Evolutionary conservation across 2,113 vertebrate genomes (phyloP), one percentile per base, ranked within the genome.

Genomic region (Serinus canaria): DNA sequence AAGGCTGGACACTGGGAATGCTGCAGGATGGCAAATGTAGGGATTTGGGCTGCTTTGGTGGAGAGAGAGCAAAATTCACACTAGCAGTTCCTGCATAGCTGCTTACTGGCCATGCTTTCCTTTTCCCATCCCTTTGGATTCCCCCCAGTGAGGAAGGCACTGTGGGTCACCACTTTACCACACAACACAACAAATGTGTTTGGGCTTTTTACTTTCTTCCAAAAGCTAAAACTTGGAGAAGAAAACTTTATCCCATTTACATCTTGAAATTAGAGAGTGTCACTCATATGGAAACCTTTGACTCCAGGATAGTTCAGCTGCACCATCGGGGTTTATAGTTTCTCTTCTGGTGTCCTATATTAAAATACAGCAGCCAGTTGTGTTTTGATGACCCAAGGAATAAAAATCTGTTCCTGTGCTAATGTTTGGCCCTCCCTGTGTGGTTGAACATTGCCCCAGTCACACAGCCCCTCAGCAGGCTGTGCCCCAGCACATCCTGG

Each of bases 221-320:
- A 12, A 22, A 21, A 22, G 21, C 46, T 21, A 22, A 12, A 47
- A 47, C 21, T 97, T 74, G 96, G 96, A 85, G 97, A 98, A 96
- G 98, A 98, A 94, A 96, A 83, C 94, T 97, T 74, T 67, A 44
- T 35, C 35, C 15, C 27, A 23, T 53, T 84, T 75, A 28, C 39
- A 23, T 86, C 31, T 68, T 47, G 72, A 58, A 76, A 73, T 25
- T 15, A 39, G 31, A 43, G 76, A 72, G 22, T 43, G 1, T 62
- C 46, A 63, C 55, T 69, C 60, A 74, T 10, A 1, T 8, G 39
- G 27, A 76, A 83, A 52, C 44, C n/a, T 82, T 64, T 39, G 31
- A 6, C 60, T 77, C 44, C 64, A 64, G 69, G 33, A 7, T 8
- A 68, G 81, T n/a, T 83, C 8, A 68, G 44, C 37, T 64, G 62